These are phyloP conservation scores for Brachirus orientalis DNA, from an alignment of 2,113 vertebrate genomes.

Conservation along the genomic window DNA sequence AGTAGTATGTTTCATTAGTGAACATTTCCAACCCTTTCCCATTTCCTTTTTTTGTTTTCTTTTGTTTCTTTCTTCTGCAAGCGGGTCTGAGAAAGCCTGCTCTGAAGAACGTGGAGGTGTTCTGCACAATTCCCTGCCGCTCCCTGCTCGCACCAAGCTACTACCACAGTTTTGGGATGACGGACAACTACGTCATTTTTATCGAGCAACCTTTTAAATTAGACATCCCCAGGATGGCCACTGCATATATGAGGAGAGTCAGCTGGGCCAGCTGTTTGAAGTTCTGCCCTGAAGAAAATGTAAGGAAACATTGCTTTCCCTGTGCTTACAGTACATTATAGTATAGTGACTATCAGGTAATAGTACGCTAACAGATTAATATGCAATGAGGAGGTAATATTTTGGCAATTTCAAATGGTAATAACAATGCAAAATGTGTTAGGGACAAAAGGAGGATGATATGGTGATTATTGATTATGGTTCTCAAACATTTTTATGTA, in stretches of 20 bases:
- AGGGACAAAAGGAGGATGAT: too few species aligned
- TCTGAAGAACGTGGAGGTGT: slow-evolving; percentile 85
- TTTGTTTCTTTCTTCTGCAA: not conserved
- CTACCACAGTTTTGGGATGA: slow-evolving; percentile 95
- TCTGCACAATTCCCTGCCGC: slow-evolving; percentile 86
- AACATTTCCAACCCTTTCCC: too few species aligned
- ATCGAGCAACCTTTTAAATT: slow-evolving; percentile 92
- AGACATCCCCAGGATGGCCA: slow-evolving; percentile 93
- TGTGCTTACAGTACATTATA: not conserved
- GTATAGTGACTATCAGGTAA: too few species aligned
- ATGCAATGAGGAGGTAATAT: too few species aligned
- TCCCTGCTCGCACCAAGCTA: slow-evolving; percentile 91
- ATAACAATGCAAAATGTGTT: too few species aligned
- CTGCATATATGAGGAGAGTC: slow-evolving; percentile 88
- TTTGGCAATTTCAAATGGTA: too few species aligned
- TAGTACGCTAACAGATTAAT: too few species aligned
- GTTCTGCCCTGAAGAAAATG: slow-evolving; percentile 88
- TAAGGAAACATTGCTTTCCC: slow-evolving; percentile 53
- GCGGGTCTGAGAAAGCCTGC: slow-evolving; percentile 48
- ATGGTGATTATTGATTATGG: too few species aligned
- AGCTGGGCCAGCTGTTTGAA: slow-evolving; percentile 93
- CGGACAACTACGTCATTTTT: slow-evolving; percentile 91
- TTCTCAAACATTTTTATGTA: too few species aligned
- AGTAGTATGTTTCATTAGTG: too few species aligned
- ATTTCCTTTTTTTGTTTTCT: too few species aligned